Evolutionary conservation across 2,797 vertebrate species (phyloP), one percentile per base, ranked within the genome.

Genomic region (Poecilia picta): DNA sequence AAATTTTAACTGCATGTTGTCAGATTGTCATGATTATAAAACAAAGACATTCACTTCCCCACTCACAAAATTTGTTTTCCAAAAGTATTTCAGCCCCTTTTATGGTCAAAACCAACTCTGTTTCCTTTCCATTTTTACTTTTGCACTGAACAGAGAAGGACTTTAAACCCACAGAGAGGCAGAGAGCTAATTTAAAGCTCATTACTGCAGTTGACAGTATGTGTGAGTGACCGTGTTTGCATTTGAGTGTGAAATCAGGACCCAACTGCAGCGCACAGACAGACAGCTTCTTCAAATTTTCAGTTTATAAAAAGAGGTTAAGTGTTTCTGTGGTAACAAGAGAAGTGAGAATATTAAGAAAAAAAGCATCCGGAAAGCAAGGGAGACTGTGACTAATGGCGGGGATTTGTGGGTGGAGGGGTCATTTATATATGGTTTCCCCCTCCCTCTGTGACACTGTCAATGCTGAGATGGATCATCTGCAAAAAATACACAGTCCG

Each of bases 391-490:
- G 91, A 93, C 84, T 90, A 91, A 92, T 91, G 88, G 68, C 87
- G 49, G 20, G 47, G 71, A 88, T 84, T 90, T 83, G 90, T 83
- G 86, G 85, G 81, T 85, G 82, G 89, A 85, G 85, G 90, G 87
- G 81, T 89, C 89, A 82, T 90, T 90, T 89, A 86, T 89, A 90
- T 94, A 93, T 89, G 89, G 92, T 92, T 93, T 88, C 90, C 90
- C 82, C 89, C 89, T 91, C 91, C 89, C 83, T 90, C 88, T 87
- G 90, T 90, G 91, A 90, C 75, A 77, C 88, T 83, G 87, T 89
- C 88, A 80, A 49, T 45, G 74, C 55, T 1, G 75, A 92, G 91
- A 93, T 91, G 84, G 90, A 94, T 93, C 91, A 91, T 90, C 89
- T 66, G 47, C 80, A 87, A 73, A 87, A 71, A 82, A 88, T 80